Base-by-base conservation (phyloP, 2,888 invertebrate species). In the Drosophila atroscutellata region DNA sequence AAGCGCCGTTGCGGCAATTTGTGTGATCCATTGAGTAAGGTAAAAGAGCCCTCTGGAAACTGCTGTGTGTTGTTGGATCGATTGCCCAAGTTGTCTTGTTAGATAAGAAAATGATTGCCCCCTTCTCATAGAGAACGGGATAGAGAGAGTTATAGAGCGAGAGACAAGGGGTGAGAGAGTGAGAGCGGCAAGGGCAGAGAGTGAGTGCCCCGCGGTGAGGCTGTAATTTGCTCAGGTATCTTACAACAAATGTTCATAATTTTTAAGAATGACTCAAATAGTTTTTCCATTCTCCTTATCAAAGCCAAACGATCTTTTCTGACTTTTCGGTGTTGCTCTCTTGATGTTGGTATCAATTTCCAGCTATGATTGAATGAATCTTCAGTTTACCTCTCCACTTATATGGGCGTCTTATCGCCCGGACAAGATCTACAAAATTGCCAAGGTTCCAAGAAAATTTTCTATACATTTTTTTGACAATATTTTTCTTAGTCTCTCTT, bases 21-120 rank as follows among this genome's bases (percentile, higher is more conserved):
- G 80, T 84, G 84, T 89, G 89, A 89, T 87, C 87, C 87, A 87
- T 87, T 89, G 83, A 87, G 81, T 63, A 80, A 86, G 82, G 88
- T 65, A 28, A 47, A 47, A 37, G 55, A 20, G 54, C 36, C 30
- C 42, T 24, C 20, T n/a, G 56, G 50, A 68, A 63, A 65, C 68
- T 56, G 28, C 20, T 64, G 58, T 65, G 62, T 51, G 30, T 30
- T 13, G 30, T 61, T 74, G 79, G 76, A 88, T 80, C 78, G 83
- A 83, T 80, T 77, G 84, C 87, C 64, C 75, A 77, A 87, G 75
- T 71, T 78, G 83, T 77, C 89, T 89, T 85, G 85, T 90, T 87
- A 89, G 83, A 87, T 83, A 84, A 81, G 80, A 81, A 85, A 82
- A 86, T 87, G 79, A 86, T 84, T 80, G 76, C 80, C 72, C 60